Percentiles rank a stretch among this genome's conserved stretches.
These are phyloP conservation scores for Rostratula benghalensis DNA, from an alignment of 2,113 vertebrate genomes.

Conservation along the genomic window DNA sequence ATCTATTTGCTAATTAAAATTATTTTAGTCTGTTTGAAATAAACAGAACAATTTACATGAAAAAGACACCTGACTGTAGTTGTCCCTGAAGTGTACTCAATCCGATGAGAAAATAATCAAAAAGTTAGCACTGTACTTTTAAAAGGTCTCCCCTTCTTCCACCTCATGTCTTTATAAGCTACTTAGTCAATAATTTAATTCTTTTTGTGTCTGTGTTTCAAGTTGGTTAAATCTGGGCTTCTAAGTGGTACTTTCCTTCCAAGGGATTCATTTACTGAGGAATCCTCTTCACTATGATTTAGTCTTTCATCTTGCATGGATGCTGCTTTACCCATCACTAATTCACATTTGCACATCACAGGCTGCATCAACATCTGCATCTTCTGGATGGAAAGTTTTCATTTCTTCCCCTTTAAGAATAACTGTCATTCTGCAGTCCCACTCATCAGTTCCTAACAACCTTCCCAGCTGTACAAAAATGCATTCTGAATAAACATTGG, in stretches of 20 bases:
- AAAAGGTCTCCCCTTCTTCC: neutral
- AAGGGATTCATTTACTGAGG: slow-evolving; percentile 20
- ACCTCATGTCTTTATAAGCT: neutral
- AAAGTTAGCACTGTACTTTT: slow-evolving; percentile 13
- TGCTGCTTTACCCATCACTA: slow-evolving; percentile 34
- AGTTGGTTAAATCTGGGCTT: slow-evolving; percentile 5
- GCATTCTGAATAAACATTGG: slow-evolving; percentile 69
- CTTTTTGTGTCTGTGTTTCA: neutral
- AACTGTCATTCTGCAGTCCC: slow-evolving; percentile 49
- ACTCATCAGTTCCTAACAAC: slow-evolving; percentile 67
- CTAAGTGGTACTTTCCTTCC: slow-evolving; percentile 20
- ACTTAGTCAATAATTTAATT: slow-evolving; percentile 49
- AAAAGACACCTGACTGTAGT: slow-evolving; percentile 34
- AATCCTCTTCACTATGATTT: slow-evolving; percentile 17
- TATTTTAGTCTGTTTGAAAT: slow-evolving; percentile 23
- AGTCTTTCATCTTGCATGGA: slow-evolving; percentile 36
- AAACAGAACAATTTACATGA: slow-evolving; percentile 31
- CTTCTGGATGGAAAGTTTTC: slow-evolving; percentile 38
- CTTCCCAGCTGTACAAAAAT: slow-evolving; percentile 67
- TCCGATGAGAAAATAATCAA: neutral
- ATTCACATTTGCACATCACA: slow-evolving; percentile 41
- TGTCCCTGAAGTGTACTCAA: slow-evolving; percentile 26
- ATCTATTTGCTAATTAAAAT: slow-evolving; percentile 53
- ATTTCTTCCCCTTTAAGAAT: slow-evolving; percentile 56
- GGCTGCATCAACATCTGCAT: slow-evolving; percentile 54